phyloP scores from a whole-genome alignment of 2,113 vertebrate species.

The Pipa parva region DNA sequence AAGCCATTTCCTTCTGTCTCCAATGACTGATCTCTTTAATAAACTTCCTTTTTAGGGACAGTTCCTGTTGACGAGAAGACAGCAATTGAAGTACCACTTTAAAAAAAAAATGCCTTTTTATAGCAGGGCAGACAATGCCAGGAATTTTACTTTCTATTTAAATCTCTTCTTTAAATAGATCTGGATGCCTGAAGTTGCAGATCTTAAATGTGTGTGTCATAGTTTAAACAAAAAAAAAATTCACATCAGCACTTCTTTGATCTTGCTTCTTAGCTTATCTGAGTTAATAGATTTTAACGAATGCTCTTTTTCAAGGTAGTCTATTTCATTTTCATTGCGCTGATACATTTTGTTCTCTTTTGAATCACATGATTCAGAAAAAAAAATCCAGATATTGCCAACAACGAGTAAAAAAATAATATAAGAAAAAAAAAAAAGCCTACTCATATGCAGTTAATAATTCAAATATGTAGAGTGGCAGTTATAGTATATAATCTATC shows the following conservation, averaged over 20 bases:
- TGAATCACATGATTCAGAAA: conserved; percentile 29
- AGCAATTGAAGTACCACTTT: no score
- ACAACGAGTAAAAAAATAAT: not conserved
- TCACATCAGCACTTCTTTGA: conserved; percentile 14
- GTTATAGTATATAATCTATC: no score
- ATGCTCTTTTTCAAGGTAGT: conserved; percentile 19
- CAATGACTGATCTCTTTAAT: no score
- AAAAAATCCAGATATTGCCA: conserved; percentile 22
- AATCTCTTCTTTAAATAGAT: not conserved
- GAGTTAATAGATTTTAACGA: conserved; percentile 30
- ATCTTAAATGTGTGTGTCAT: not conserved
- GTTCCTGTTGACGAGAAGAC: no score
- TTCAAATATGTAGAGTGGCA: conserved; percentile 5
- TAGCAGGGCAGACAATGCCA: not conserved
- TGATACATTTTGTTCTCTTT: conserved; percentile 33
- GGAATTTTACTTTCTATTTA: not conserved
- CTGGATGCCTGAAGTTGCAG: not conserved
- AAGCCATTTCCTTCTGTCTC: no score
- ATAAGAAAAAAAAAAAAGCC: not conserved
- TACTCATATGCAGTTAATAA: conserved; percentile 18
- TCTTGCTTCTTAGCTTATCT: conserved; percentile 16
- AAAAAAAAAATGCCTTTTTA: not conserved
- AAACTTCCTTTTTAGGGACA: no score
- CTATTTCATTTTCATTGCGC: conserved; percentile 35
- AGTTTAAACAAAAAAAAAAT: not conserved